Evolutionary conservation across 2,888 invertebrate species (phyloP), one percentile per base, ranked within the genome.

Genomic region (Diaphora mendica): DNA sequence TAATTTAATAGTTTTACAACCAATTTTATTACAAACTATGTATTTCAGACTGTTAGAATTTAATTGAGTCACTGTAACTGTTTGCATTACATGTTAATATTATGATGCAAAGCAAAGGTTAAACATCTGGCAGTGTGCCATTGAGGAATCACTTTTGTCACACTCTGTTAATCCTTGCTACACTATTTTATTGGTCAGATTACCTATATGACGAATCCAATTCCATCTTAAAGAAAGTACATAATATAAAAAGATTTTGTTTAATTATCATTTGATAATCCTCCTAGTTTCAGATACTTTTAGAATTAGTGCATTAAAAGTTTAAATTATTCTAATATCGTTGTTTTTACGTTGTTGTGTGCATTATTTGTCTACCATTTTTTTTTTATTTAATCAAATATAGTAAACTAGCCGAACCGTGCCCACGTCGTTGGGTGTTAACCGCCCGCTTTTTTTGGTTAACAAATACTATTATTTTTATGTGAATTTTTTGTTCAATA

Each of bases 51-150:
- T 55, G 26, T 62, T 62, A 30, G 13, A 62, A 62, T 62, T 15
- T 5, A 26, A 59, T 62, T 26, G 35, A 15, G 30, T 35, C 11
- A 39, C 13, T 44, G 30, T 35, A 23, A 39, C 13, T 44, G 68
- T 51, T 68, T 23, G 68, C 51, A 35, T 30, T 67, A 67, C 33
- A 23, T 26, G 48, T 48, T 51, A 48, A 48, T 51, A 68, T 33
- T 44, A 51, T 67, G 44, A n/a, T 67, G 44, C 33, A 42, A 68
- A 68, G 42, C 35, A 69, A 69, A 69, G 68, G 68, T 69, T 59
- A 69, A 55, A 59, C 68, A 69, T 69, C 51, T 69, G 68, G 59
- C 68, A 69, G 26, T n/a, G 33, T 39, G 68, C 68, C 70, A 70
- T 23, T 33, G 62, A 48, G 30, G 33, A 42, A 70, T 23, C 2